Conservation (phyloP, 1,140 invertebrate species). For the Drosophila ogumai region DNA sequence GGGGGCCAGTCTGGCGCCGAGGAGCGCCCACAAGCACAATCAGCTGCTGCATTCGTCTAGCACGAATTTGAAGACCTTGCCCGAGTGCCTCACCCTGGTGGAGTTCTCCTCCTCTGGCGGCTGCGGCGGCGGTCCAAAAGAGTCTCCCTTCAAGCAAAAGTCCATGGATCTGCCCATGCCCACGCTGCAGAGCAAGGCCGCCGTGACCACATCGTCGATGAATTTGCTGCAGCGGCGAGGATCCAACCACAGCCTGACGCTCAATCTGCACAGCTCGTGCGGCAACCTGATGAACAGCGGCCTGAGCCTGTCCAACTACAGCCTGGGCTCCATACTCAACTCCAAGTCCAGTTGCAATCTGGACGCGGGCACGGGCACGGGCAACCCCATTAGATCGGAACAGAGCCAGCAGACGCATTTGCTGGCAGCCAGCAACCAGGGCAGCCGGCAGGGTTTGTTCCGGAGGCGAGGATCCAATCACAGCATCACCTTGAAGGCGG, state of each 20-base stretch:
- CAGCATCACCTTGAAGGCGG: constrained; percentile 89
- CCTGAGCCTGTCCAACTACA: constrained; percentile 76
- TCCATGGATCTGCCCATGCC: constrained; percentile 70
- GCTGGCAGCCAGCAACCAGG: constrained; percentile 46
- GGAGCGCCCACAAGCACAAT: constrained; percentile 72
- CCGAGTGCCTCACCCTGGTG: constrained; percentile 88
- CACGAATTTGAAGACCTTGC: constrained; percentile 88
- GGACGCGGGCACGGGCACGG: constrained; percentile 41
- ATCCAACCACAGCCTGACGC: constrained; percentile 94
- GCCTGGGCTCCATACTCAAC: constrained; percentile 68
- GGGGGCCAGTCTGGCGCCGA: constrained; percentile 62
- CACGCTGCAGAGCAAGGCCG: constrained; percentile 38
- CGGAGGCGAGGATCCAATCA: constrained; percentile 94
- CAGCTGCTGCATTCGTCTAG: constrained; percentile 86
- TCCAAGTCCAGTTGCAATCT: constrained; percentile 81
- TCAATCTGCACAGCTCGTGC: constrained; percentile 86
- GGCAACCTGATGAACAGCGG: constrained; percentile 78
- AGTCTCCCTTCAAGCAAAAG: constrained; percentile 77
- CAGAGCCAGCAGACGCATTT: constrained; percentile 29
- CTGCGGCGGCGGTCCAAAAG: constrained; percentile 19
- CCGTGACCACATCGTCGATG: constrained; percentile 74
- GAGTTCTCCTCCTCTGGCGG: constrained; percentile 85
- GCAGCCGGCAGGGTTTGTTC: constrained; percentile 88
- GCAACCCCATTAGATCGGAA: constrained; percentile 2
- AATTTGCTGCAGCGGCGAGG: constrained; percentile 92